Conservation (phyloP, 30 jellyfish, hydroid and myxozoan species). For the Hydractinia echinata region DNA sequence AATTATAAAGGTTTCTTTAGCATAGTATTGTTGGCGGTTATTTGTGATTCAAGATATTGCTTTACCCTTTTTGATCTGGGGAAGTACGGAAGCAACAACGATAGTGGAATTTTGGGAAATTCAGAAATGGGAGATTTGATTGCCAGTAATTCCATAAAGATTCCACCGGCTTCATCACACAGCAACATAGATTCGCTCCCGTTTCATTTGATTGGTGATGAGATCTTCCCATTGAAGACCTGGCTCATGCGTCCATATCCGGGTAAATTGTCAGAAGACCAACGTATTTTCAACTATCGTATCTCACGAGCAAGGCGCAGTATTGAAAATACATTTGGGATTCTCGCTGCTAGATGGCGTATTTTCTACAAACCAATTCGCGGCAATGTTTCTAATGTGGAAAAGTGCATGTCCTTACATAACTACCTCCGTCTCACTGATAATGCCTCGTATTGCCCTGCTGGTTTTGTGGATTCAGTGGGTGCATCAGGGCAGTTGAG, state of each 20-base stretch:
- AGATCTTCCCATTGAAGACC: constrained; percentile 39
- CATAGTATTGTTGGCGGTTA: no score
- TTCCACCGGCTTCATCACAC: no score
- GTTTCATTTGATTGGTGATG: constrained; percentile 34
- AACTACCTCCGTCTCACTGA: constrained; percentile 54
- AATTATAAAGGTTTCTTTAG: no score
- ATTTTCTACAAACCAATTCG: constrained; percentile 48
- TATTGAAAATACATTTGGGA: constrained; percentile 60
- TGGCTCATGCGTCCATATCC: constrained; percentile 63
- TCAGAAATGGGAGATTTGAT: no score
- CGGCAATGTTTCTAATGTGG: constrained; percentile 46
- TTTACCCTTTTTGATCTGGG: no score
- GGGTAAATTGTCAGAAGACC: constrained; percentile 36
- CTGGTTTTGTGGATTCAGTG: no score
- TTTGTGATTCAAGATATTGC: no score
- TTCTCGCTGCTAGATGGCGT: constrained; percentile 59
- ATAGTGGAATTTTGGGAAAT: no score
- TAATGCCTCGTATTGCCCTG: constrained; percentile 17
- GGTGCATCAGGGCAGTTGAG: no score
- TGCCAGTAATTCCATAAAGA: no score
- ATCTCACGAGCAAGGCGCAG: constrained; percentile 24
- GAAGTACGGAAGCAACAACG: no score
- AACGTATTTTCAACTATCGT: constrained; percentile 45
- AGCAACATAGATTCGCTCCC: no score
- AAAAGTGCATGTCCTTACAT: constrained; percentile 48